Evolutionary conservation across 2,113 vertebrate genomes (phyloP), one percentile per base, ranked within the genome.

Genomic region (Dicrurus megarhynchus): DNA sequence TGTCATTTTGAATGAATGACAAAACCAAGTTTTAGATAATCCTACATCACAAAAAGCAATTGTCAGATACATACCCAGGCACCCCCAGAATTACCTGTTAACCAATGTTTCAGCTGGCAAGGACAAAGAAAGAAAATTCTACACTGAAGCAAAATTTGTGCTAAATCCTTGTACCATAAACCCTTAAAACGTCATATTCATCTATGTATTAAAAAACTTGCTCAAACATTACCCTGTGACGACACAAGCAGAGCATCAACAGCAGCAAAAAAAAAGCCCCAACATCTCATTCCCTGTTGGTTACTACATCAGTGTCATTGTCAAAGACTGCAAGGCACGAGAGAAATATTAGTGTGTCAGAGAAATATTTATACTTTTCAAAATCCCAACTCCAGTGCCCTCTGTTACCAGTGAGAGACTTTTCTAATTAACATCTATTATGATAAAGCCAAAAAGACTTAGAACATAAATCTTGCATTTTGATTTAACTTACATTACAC

Each of bases 361-460:
- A 75, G 44, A 86, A 91, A 91, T 28, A 89, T 83, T 73, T 80
- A 81, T 30, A 35, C 15, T 47, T 74, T 90, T 73, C n/a, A 26
- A 87, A 70, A 55, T 82, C 52, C 39, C 21, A 67, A 53, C 21
- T 84, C 26, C 14, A 44, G 52, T 75, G 60, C 16, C 92, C 68
- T 84, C 21, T 65, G 32, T 75, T 92, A 92, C 74, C 26, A 90
- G 44, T 9, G 9, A 89, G 85, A 88, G 56, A 93, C 71, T 96
- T 92, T 78, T 87, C 81, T 92, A 91, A 96, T 94, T 92, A 96
- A 89, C 79, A 53, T 95, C 41, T 91, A 85, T 75, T 80, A 93
- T 61, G 42, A 82, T 59, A 80, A 95, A 85, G 39, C 42, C 67
- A 85, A 63, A 83, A 85, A 90, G 23, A 23, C 82, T 89, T 74